phyloP scores from a whole-genome alignment of 2,797 vertebrate genomes.

The Pachyuromys duprasi region DNA sequence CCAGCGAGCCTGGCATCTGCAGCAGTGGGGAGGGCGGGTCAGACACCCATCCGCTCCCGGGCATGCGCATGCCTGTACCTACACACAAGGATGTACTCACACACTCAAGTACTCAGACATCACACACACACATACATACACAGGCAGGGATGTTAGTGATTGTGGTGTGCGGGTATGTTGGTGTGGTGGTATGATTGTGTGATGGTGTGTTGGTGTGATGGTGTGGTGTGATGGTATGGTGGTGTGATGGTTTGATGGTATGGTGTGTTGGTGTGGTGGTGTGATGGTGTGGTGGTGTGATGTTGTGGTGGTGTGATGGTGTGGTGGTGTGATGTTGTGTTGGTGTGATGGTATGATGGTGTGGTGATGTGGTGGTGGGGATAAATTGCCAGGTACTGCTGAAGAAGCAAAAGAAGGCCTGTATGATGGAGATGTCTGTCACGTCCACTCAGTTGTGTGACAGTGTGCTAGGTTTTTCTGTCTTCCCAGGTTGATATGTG shows the following conservation, averaged over 20 bases:
- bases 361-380: not conserved
- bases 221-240: too few relatives aligned
- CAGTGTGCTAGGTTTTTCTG: not conserved
- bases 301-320: not conserved
- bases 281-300: too few relatives aligned
- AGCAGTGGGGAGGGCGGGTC: not conserved
- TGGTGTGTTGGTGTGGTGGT: too few relatives aligned
- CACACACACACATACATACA: not conserved
- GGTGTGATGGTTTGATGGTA: too few relatives aligned
- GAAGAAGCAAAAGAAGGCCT: conserved; percentile 24
- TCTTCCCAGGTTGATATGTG: conserved; percentile 16
- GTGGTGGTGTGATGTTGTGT: not conserved
- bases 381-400: not conserved
- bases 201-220: too few relatives aligned
- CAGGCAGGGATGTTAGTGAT: not conserved
- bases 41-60: not conserved
- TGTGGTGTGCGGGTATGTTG: too few relatives aligned
- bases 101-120: not conserved
- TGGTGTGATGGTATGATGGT: not conserved
- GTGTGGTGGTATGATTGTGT: too few relatives aligned
- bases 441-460: not conserved
- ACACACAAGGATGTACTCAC: not conserved
- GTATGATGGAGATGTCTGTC: not conserved
- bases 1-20: not conserved
- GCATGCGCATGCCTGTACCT: not conserved